Evolutionary conservation across 2,888 invertebrate species (phyloP).

Genomic region (Lacanobia wlatinum): DNA sequence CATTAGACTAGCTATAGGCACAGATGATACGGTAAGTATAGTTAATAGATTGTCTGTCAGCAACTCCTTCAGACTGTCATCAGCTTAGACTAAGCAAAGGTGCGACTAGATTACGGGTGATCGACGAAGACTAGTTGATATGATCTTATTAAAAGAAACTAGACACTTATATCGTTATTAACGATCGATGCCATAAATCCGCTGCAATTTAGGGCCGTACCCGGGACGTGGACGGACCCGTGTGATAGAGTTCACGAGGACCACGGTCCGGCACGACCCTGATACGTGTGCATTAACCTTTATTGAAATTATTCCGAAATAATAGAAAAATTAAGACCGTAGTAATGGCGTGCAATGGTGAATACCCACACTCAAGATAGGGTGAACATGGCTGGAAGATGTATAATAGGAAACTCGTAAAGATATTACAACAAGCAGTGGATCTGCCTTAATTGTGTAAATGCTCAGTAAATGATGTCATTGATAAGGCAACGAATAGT

Average conservation of each 20-base stretch:
- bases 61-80: neutral
- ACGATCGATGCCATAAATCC: neutral
- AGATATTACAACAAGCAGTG: neutral
- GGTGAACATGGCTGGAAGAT: neutral
- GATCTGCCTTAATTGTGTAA: neutral
- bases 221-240: too few relatives aligned
- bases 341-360: neutral
- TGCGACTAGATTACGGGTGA: neutral
- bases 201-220: neutral
- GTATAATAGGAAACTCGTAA: neutral
- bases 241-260: too few relatives aligned
- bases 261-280: too few relatives aligned
- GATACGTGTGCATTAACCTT: too few relatives aligned
- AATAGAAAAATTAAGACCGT: neutral
- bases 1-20: neutral
- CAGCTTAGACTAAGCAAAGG: neutral
- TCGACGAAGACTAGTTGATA: neutral
- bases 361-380: too few relatives aligned
- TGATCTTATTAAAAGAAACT: too few relatives aligned
- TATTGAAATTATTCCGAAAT: neutral
- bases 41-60: neutral
- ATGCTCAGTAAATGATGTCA: neutral
- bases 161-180: too few relatives aligned
- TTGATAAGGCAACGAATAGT: slow-evolving; percentile 12
- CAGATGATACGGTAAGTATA: too few relatives aligned